Base-by-base conservation (phyloP, 2,113 vertebrate species). In the Pangasianodon gigas region DNA sequence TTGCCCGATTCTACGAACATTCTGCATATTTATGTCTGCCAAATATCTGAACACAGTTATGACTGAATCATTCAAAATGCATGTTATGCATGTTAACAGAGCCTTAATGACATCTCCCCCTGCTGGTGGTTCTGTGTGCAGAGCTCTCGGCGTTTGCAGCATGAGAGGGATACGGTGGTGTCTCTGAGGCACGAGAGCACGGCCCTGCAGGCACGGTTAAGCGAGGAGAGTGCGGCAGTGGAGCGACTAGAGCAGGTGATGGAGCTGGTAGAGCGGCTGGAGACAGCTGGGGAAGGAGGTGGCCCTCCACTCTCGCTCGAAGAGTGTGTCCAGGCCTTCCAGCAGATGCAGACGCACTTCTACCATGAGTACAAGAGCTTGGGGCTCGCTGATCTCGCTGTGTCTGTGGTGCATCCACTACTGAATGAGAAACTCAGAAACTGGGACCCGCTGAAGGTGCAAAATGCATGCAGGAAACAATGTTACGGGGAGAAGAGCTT, bases 361-460 rank as follows among this genome's bases (percentile, higher is more conserved):
- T 98, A 98, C 0, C 97, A 99, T 92, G 98, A 99, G 93, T 99
- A 99, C 92, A 96, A 98, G 11, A 96, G 96, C 91, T 97, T 99
- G 0, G 98, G 98, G 80, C 95, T 98, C 21, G 96, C 96, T 2
- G 98, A 98, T 91, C 94, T 99, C 14, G 97, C 98, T 0, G 97
- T 97, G 83, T 97, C 98, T 54, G 97, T 98, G 2, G 96, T 99
- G 77, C 97, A 98, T 86, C 98, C 98, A 0, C 96, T 99, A 58
- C 95, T 99, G 91, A 98, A 97, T 90, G 97, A 98, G 37, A 97
- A 97, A 91, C 98, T 99, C 93, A 95, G 94, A 91, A 96, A 94
- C 60, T 99, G 98, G 98, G 97, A 99, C 89, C 98, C 98, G 1
- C 95, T 99, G 37, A 97, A 97, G 96, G 98, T 99, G 21, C 90